phyloP scores from a whole-genome alignment of 2,797 vertebrate genomes.

The Gadopsis bispinosus region DNA sequence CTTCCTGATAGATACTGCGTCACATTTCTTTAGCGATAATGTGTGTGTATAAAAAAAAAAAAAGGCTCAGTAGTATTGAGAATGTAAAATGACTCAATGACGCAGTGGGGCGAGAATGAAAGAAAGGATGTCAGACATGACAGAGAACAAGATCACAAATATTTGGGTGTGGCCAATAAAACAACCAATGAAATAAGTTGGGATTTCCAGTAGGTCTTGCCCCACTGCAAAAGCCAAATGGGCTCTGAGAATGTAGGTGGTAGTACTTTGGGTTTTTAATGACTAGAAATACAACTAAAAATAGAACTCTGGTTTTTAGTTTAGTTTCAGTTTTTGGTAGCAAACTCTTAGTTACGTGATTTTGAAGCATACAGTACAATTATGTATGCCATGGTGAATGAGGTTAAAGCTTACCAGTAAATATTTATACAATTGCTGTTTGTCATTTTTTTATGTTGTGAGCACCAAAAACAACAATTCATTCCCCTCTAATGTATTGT shows the following conservation, averaged over 20 bases:
- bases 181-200: not conserved
- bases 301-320: not conserved
- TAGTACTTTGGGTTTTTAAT: not conserved
- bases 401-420: not conserved
- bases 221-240: not conserved
- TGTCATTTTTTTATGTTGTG: not conserved
- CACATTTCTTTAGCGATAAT: constrained; percentile 20
- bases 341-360: not conserved
- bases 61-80: not conserved
- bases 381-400: not conserved
- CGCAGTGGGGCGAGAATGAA: not conserved
- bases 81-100: constrained; percentile 53
- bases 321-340: not conserved
- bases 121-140: constrained; percentile 23
- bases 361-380: not conserved
- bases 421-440: not conserved
- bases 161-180: constrained; percentile 31
- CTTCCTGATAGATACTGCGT: constrained; percentile 36
- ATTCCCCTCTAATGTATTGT: not conserved
- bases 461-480: not conserved
- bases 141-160: constrained; percentile 18
- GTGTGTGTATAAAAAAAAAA: not conserved
- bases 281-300: not conserved
- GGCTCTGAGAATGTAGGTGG: too few relatives aligned
- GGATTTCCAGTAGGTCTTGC: not conserved